These are phyloP conservation scores for Megaceryle alcyon DNA, from an alignment of 2,797 vertebrate genomes.

Conservation along the genomic window DNA sequence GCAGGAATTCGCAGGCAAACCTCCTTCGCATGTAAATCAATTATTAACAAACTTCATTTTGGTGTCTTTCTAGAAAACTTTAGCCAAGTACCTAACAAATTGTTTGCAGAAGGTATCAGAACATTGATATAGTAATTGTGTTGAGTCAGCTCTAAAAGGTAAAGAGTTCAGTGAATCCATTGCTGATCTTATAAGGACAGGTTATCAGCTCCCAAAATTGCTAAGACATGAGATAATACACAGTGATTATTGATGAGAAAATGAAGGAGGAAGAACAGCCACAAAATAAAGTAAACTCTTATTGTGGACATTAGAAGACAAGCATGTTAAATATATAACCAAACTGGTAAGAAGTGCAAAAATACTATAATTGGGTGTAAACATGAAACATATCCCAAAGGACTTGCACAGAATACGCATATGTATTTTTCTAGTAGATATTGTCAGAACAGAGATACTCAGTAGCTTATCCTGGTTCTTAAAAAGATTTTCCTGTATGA, in stretches of 20 bases:
- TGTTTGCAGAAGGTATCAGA: constrained; percentile 72
- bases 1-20: constrained; percentile 56
- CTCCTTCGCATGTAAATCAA: constrained; percentile 61
- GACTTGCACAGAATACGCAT: neutral
- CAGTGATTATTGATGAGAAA: neutral
- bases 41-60: constrained; percentile 59
- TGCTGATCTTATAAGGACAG: constrained; percentile 37
- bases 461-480: neutral
- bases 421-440: neutral
- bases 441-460: neutral
- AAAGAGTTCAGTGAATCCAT: constrained; percentile 33
- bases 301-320: neutral
- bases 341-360: neutral
- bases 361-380: neutral
- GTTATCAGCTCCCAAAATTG: constrained; percentile 19
- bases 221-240: neutral
- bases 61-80: constrained; percentile 67
- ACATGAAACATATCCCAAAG: neutral
- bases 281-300: neutral
- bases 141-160: constrained; percentile 54
- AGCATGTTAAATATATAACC: neutral
- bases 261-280: neutral
- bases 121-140: constrained; percentile 63
- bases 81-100: constrained; percentile 65
- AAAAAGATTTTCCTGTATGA: neutral